These are phyloP conservation scores for Caenorhabditis brenneri DNA, from an alignment of 1,140 invertebrate genomes.

Conservation along the genomic window DNA sequence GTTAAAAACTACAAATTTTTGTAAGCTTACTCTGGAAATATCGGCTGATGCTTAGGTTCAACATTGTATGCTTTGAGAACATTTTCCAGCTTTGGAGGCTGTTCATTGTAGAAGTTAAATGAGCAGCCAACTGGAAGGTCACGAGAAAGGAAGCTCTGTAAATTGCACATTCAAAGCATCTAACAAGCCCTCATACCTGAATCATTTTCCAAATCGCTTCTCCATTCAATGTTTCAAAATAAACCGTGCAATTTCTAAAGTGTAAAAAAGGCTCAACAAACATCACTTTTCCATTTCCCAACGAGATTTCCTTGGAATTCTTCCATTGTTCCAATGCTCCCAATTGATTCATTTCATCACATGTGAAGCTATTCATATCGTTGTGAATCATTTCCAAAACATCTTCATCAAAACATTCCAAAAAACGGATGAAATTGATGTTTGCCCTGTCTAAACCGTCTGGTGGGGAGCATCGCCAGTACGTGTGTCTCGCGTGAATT, in stretches of 20 bases:
- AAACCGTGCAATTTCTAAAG: background rate
- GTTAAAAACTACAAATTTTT: background rate
- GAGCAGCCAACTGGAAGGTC: background rate
- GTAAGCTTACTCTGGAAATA: background rate
- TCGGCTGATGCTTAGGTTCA: background rate
- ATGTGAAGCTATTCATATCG: background rate
- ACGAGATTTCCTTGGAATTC: background rate
- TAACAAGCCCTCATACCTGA: background rate
- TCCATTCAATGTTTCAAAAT: background rate
- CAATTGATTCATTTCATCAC: background rate
- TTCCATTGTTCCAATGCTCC: background rate
- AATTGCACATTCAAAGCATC: background rate
- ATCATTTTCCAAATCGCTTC: background rate
- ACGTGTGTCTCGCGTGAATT: background rate
- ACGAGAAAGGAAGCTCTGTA: background rate
- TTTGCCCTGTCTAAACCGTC: background rate
- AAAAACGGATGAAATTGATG: background rate
- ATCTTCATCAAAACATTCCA: background rate
- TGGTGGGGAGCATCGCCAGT: background rate
- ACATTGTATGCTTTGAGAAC: background rate
- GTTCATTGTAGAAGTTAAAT: background rate
- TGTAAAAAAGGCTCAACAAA: background rate
- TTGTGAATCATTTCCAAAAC: background rate
- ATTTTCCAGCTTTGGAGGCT: background rate
- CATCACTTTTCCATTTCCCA: background rate